Conservation (phyloP, 2,797 vertebrate genomes). For the Betta splendens region DNA sequence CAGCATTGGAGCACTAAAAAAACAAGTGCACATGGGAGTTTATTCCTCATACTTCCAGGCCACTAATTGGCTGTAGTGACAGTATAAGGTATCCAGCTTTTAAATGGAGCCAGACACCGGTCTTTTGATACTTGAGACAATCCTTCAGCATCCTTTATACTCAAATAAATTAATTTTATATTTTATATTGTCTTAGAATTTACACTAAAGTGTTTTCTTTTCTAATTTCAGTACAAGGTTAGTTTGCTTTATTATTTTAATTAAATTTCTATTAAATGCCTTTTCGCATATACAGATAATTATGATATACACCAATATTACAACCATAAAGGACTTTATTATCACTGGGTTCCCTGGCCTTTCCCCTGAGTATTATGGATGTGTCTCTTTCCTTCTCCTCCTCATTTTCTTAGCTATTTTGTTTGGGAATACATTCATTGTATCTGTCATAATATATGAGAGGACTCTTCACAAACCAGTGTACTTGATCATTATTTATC, state of each 20-base stretch:
- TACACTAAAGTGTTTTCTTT: too few relatives aligned
- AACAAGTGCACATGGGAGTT: not conserved
- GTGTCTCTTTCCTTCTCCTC: slow-evolving; percentile 52
- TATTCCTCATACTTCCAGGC: slow-evolving; percentile 6
- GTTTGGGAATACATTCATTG: slow-evolving; percentile 67
- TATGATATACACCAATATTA: slow-evolving; percentile 52
- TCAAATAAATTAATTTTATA: too few relatives aligned
- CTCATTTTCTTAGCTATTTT: slow-evolving; percentile 58
- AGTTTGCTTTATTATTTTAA: too few relatives aligned
- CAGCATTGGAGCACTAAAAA: not conserved
- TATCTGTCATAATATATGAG: slow-evolving; percentile 62
- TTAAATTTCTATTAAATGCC: too few relatives aligned
- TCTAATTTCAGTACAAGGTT: not conserved
- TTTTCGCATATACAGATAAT: not conserved
- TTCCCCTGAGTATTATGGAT: slow-evolving; percentile 46
- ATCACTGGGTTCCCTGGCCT: slow-evolving; percentile 77
- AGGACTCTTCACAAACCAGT: slow-evolving; percentile 70
- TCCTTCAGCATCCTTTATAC: too few relatives aligned
- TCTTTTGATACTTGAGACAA: too few relatives aligned
- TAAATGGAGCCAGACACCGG: not conserved
- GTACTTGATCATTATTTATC: slow-evolving; percentile 70
- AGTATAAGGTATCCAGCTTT: not conserved
- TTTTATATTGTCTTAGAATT: too few relatives aligned
- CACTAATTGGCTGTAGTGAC: not conserved
- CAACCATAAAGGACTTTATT: slow-evolving; percentile 63